phyloP scores from a whole-genome alignment of 2,113 vertebrate genomes.

The Sapajus apella region DNA sequence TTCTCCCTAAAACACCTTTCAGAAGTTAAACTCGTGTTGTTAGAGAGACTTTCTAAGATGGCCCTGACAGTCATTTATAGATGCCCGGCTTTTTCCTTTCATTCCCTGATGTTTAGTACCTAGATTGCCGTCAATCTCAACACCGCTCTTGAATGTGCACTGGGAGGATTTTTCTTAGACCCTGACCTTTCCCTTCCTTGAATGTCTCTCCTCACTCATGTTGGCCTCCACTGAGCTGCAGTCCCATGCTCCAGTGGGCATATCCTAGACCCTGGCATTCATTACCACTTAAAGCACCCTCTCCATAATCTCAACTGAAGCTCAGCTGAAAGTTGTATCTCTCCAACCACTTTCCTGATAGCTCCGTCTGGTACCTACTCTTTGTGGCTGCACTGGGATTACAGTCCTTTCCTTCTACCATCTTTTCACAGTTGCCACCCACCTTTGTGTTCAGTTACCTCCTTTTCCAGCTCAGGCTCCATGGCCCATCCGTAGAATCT shows the following conservation, averaged over 20 bases:
- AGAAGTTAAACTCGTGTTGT: not conserved
- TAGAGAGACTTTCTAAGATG: not conserved
- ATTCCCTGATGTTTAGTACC: not conserved
- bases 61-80: too few relatives aligned
- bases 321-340: not conserved
- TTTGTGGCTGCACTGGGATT: not conserved
- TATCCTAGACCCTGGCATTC: too few relatives aligned
- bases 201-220: not conserved
- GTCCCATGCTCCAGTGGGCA: too few relatives aligned
- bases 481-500: too few relatives aligned
- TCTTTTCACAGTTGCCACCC: not conserved
- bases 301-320: too few relatives aligned
- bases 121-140: too few relatives aligned
- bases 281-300: not conserved
- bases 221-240: not conserved
- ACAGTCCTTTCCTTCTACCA: not conserved
- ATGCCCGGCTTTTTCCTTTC: not conserved
- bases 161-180: not conserved
- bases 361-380: not conserved
- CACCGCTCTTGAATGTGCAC: fast-evolving
- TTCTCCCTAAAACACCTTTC: not conserved
- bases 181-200: not conserved
- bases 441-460: not conserved
- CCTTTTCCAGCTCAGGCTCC: not conserved
- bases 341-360: not conserved